phyloP scores from a whole-genome alignment of 2,888 invertebrate genomes.

The Scaptomyza caliginosa region DNA sequence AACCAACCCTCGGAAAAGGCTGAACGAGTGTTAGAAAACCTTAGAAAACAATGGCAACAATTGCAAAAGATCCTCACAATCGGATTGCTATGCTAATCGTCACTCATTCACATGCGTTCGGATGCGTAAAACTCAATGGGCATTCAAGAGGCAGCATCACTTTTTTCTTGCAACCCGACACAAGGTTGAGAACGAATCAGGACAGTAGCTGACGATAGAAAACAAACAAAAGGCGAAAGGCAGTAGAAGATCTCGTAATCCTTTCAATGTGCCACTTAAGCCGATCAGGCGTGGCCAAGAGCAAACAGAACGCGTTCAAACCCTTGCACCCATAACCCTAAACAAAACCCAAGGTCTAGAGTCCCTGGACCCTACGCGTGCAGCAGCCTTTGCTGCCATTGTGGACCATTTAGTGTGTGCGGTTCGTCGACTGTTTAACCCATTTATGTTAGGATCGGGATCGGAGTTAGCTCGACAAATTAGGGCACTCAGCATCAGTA shows the following conservation, averaged over 20 bases:
- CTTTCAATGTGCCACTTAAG: constrained; percentile 84
- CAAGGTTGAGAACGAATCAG: constrained; percentile 27
- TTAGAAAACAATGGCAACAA: constrained; percentile 63
- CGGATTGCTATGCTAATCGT: constrained; percentile 82
- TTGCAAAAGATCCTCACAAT: constrained; percentile 75
- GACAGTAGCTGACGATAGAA: constrained; percentile 21
- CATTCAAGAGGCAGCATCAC: constrained; percentile 55
- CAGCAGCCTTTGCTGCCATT: constrained; percentile 52
- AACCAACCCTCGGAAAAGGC: constrained; percentile 50
- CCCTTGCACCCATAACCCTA: constrained; percentile 47
- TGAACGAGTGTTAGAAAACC: constrained; percentile 50
- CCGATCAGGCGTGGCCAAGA: constrained; percentile 81
- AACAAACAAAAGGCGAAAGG: constrained; percentile 39
- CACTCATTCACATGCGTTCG: constrained; percentile 36
- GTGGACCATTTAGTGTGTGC: constrained; percentile 71
- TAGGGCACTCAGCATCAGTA: constrained; percentile 69
- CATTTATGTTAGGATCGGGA: constrained; percentile 63
- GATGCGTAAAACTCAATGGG: constrained; percentile 73
- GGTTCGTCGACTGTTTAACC: constrained; percentile 73
- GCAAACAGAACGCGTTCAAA: constrained; percentile 35
- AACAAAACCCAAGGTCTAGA: constrained; percentile 8
- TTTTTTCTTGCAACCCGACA: constrained; percentile 59
- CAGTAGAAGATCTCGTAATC: constrained; percentile 76
- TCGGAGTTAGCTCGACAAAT: constrained; percentile 65
- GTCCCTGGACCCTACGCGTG: constrained; percentile 61